Conservation (phyloP, 2,113 vertebrate species). For the Leptobrachium leishanense region DNA sequence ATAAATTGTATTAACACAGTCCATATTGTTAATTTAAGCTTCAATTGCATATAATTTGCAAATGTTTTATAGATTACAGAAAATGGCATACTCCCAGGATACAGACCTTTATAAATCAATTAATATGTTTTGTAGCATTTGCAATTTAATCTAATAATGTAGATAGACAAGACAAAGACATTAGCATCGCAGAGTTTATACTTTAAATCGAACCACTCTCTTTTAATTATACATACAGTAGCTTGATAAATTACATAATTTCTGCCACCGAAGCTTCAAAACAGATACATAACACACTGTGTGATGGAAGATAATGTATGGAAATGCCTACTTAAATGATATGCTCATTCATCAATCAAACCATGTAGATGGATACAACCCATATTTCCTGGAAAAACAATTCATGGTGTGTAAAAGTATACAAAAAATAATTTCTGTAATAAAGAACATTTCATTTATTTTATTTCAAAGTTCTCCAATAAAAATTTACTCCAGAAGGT, state of each 20-base stretch:
- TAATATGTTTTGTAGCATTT: too few relatives aligned
- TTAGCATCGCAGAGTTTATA: too few relatives aligned
- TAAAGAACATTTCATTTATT: too few relatives aligned
- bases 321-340: not conserved
- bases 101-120: too few relatives aligned
- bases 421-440: not conserved
- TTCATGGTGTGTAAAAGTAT: not conserved
- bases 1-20: too few relatives aligned
- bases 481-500: constrained; percentile 28
- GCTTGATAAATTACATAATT: not conserved
- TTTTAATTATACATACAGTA: too few relatives aligned
- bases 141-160: too few relatives aligned
- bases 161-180: too few relatives aligned
- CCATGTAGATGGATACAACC: not conserved
- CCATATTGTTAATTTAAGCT: too few relatives aligned
- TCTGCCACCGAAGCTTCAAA: not conserved
- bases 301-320: not conserved
- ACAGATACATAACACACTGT: not conserved
- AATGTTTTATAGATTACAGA: not conserved
- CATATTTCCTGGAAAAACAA: not conserved
- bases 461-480: too few relatives aligned
- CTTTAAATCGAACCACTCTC: too few relatives aligned
- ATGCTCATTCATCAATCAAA: not conserved
- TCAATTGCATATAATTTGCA: not conserved
- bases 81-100: too few relatives aligned